A percentile compares a stretch with the other conserved stretches of the same genome.
phyloP scores from a whole-genome alignment of 2,797 vertebrate species.

The Malacoctenus gilli region DNA sequence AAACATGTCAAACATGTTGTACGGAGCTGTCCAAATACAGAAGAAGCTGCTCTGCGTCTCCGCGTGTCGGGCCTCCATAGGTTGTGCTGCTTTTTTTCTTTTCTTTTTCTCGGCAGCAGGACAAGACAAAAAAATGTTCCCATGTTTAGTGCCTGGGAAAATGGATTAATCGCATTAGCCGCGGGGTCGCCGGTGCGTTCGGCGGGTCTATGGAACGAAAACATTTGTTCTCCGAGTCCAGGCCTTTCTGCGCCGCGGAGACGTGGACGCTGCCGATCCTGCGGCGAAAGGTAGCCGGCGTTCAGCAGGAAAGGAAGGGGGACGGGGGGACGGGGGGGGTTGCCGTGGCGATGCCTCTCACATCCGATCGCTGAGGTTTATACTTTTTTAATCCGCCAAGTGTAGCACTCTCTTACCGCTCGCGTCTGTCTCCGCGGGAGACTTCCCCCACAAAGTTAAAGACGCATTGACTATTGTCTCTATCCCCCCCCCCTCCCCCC shows the following conservation, averaged over 20 bases:
- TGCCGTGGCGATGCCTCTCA: too few species aligned
- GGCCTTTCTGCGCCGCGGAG: too few species aligned
- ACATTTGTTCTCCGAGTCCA: slow-evolving; percentile 28
- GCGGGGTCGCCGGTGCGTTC: not conserved
- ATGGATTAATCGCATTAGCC: not conserved
- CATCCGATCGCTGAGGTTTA: too few species aligned
- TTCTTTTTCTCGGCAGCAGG: not conserved
- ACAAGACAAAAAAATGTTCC: not conserved
- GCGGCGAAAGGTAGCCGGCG: too few species aligned
- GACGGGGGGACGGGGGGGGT: too few species aligned
- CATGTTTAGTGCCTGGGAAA: not conserved
- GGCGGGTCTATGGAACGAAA: slow-evolving; percentile 19
- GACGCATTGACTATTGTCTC: slow-evolving; percentile 6
- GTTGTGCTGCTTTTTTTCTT: not conserved
- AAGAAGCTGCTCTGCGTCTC: not conserved
- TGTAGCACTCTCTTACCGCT: too few species aligned
- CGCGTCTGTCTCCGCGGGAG: too few species aligned
- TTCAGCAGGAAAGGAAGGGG: too few species aligned
- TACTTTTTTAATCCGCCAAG: too few species aligned
- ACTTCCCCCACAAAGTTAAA: slow-evolving; percentile 5
- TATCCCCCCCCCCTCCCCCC: slow-evolving; percentile 5
- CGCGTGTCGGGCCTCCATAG: not conserved
- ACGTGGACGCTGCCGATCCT: too few species aligned
- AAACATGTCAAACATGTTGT: too few species aligned
- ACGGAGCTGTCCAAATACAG: not conserved